A percentile compares a stretch with the other conserved stretches of the same genome.
Conservation (phyloP, 2,888 invertebrate species). For the Drosophila mercatorum region DNA sequence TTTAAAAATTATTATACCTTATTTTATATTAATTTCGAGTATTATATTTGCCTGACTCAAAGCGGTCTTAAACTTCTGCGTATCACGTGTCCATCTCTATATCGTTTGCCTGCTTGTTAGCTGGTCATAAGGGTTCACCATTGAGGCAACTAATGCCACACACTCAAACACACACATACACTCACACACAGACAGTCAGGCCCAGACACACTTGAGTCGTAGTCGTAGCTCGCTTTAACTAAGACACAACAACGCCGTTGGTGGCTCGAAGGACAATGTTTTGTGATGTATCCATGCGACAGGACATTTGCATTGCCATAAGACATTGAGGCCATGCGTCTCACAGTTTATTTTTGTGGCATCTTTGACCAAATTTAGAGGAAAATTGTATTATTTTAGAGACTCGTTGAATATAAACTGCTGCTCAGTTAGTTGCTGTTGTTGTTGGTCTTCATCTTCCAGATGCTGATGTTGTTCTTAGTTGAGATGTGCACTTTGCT, state of each 20-base stretch:
- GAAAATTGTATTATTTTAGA: conserved; percentile 79
- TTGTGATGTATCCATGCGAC: conserved; percentile 46
- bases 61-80: neutral
- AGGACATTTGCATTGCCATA: conserved; percentile 64
- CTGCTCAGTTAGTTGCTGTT: conserved; percentile 36
- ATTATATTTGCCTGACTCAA: neutral
- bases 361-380: conserved; percentile 70
- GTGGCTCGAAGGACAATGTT: conserved; percentile 26
- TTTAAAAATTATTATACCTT: too few relatives aligned
- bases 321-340: conserved; percentile 29
- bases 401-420: conserved; percentile 53
- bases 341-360: conserved; percentile 35
- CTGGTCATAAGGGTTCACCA: conserved; percentile 31
- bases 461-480: conserved; percentile 15
- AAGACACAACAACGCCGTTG: conserved; percentile 13
- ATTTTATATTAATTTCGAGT: too few relatives aligned
- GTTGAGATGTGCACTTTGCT: conserved; percentile 41
- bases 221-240: conserved; percentile 32
- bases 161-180: conserved; percentile 3
- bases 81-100: conserved; percentile 6
- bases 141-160: conserved; percentile 46
- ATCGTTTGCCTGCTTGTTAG: conserved; percentile 47
- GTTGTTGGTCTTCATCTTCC: conserved; percentile 1
- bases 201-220: conserved; percentile 30
- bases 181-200: neutral